phyloP scores from a whole-genome alignment of 2,797 vertebrate species.

The Darevskia nairensis region DNA sequence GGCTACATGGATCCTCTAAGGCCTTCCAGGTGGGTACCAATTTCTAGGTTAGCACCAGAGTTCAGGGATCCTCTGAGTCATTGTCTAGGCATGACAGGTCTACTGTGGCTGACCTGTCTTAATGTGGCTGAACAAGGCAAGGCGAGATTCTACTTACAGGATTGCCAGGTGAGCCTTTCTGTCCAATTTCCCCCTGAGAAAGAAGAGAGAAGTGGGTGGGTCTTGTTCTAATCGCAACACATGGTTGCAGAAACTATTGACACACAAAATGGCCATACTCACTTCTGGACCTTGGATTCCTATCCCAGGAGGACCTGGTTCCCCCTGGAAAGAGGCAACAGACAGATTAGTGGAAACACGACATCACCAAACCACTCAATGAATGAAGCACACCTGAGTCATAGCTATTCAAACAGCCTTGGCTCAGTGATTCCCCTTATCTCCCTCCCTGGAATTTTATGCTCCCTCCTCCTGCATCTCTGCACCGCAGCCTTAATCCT shows the following conservation, averaged over 20 bases:
- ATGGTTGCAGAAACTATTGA: too few relatives aligned
- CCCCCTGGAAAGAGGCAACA: conserved; percentile 70
- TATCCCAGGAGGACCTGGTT: conserved; percentile 72
- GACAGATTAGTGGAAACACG: neutral
- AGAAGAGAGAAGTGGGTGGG: conserved; percentile 7
- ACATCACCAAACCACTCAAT: too few relatives aligned
- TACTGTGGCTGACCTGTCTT: neutral
- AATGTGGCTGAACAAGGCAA: neutral
- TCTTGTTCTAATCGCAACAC: too few relatives aligned
- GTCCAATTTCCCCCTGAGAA: conserved; percentile 77
- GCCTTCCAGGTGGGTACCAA: neutral
- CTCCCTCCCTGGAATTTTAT: neutral
- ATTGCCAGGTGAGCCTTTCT: conserved; percentile 68
- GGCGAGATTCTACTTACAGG: conserved; percentile 52
- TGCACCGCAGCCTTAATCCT: too few relatives aligned
- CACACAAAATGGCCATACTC: conserved; percentile 37
- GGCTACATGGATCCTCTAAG: too few relatives aligned
- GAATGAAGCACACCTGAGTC: neutral
- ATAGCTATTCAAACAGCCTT: neutral
- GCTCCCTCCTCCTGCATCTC: neutral
- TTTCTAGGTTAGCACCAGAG: too few relatives aligned
- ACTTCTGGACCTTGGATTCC: conserved; percentile 74
- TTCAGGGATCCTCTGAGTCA: neutral
- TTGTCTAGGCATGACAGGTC: neutral
- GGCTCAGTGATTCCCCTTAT: neutral